A percentile compares a stretch with the other conserved stretches of the same genome.
Evolutionary conservation across 2,888 invertebrate genomes (phyloP).

Genomic region (Yponomeuta cagnagella): DNA sequence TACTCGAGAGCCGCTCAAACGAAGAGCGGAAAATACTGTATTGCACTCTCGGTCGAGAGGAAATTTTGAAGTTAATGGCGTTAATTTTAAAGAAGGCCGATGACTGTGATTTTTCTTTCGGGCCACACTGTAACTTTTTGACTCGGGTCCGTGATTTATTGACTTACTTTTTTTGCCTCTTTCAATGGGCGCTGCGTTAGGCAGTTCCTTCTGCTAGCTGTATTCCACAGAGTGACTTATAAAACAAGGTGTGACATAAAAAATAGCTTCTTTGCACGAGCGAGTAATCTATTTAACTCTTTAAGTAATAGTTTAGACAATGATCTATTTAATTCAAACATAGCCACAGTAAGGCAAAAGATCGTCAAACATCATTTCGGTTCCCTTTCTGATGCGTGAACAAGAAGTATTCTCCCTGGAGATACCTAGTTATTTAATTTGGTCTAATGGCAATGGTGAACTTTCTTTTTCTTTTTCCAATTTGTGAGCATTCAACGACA

Average conservation of each 20-base stretch:
- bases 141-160: conserved; percentile 59
- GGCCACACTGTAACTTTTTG: conserved; percentile 41
- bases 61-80: conserved; percentile 73
- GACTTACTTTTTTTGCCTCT: conserved; percentile 24
- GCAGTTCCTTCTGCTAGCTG: conserved; percentile 24
- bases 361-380: too few species aligned
- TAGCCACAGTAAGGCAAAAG: too few species aligned
- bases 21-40: conserved; percentile 64
- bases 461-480: too few species aligned
- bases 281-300: too few species aligned
- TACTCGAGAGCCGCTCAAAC: conserved; percentile 61
- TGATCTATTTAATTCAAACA: too few species aligned
- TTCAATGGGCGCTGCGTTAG: background rate
- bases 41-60: conserved; percentile 70
- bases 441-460: too few species aligned
- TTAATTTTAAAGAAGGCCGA: conserved; percentile 73
- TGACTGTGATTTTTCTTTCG: conserved; percentile 70
- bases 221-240: background rate
- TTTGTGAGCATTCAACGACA: too few species aligned
- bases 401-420: too few species aligned
- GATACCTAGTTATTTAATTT: too few species aligned
- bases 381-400: too few species aligned
- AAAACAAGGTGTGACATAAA: conserved; percentile 25
- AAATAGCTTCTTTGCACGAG: too few species aligned
- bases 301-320: too few species aligned